Percentiles rank a stretch among this genome's conserved stretches.
phyloP scores from a whole-genome alignment of 2,888 invertebrate species.

The Herminia tarsipennalis region DNA sequence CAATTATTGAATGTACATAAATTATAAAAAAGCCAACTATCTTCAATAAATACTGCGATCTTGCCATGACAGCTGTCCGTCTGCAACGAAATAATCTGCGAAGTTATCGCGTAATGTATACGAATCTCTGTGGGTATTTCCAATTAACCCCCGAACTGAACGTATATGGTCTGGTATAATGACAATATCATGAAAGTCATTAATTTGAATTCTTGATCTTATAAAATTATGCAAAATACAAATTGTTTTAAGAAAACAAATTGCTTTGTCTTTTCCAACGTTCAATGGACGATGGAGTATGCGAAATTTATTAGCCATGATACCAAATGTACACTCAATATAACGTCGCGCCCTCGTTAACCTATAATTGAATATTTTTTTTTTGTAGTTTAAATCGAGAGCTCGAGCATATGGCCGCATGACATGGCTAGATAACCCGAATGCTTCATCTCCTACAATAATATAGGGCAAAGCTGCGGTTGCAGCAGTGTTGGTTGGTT shows the following conservation, averaged over 20 bases:
- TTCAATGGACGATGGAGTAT: conserved; percentile 32
- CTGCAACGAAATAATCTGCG: conserved; percentile 31
- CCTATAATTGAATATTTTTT: conserved; percentile 29
- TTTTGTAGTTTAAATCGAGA: conserved; percentile 27
- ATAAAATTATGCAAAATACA: conserved; percentile 18
- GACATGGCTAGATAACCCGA: conserved; percentile 15
- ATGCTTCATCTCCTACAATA: conserved; percentile 21
- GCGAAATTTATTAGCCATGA: conserved; percentile 27
- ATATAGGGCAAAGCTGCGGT: conserved; percentile 19
- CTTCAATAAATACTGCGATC: conserved; percentile 33
- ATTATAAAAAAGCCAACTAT: conserved; percentile 27
- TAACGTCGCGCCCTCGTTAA: conserved; percentile 7
- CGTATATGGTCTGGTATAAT: conserved; percentile 30
- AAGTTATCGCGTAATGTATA: conserved; percentile 28
- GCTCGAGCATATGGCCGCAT: conserved; percentile 39
- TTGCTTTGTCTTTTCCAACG: conserved; percentile 22
- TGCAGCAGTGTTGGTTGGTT: conserved; percentile 29
- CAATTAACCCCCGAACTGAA: conserved; percentile 18
- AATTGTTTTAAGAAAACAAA: conserved; percentile 7
- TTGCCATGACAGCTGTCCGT: conserved; percentile 33
- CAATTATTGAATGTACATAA: too few species aligned
- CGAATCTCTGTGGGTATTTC: conserved; percentile 12
- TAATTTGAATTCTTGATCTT: conserved; percentile 20
- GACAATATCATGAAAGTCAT: conserved; percentile 17
- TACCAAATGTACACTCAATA: conserved; percentile 27